Evolutionary conservation across 2,888 invertebrate species (phyloP).

Genomic region (Torymus aiolomorphi): DNA sequence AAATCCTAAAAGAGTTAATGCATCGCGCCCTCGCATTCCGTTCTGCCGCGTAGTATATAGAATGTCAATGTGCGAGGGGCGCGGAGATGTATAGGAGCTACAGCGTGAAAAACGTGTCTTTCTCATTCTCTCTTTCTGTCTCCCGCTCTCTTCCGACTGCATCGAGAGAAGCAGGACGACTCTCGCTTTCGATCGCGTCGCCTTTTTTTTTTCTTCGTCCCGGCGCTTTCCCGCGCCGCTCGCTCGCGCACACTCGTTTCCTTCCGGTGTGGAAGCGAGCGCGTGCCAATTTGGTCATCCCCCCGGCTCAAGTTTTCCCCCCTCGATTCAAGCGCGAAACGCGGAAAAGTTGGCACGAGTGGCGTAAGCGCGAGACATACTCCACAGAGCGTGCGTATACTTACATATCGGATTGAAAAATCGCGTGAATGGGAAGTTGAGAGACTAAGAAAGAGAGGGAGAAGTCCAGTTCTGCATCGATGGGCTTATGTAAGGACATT

Average conservation of each 20-base stretch:
- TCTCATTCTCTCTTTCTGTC: not conserved
- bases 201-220: not conserved
- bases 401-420: not conserved
- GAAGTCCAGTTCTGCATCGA: no score
- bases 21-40: slow-evolving; percentile 5
- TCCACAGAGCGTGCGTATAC: no score
- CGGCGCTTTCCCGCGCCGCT: not conserved
- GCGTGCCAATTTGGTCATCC: slow-evolving; percentile 34
- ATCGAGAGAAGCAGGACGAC: slow-evolving; percentile 15
- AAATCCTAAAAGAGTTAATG: slow-evolving; percentile 12
- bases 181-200: slow-evolving; percentile 10
- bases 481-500: no score
- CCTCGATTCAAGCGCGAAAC: no score
- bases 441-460: no score
- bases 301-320: not conserved
- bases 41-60: not conserved
- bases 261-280: not conserved
- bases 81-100: not conserved
- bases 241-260: slow-evolving; percentile 13
- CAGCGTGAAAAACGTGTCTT: slow-evolving; percentile 46
- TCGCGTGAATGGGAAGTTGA: not conserved
- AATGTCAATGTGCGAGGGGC: slow-evolving; percentile 33
- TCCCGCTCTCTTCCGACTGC: slow-evolving; percentile 12
- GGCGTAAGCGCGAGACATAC: not conserved
- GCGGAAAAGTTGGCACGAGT: not conserved